Evolutionary conservation across 2,888 invertebrate genomes (phyloP), one percentile per base, ranked within the genome.

Genomic region (Chloroclystis v-ata): DNA sequence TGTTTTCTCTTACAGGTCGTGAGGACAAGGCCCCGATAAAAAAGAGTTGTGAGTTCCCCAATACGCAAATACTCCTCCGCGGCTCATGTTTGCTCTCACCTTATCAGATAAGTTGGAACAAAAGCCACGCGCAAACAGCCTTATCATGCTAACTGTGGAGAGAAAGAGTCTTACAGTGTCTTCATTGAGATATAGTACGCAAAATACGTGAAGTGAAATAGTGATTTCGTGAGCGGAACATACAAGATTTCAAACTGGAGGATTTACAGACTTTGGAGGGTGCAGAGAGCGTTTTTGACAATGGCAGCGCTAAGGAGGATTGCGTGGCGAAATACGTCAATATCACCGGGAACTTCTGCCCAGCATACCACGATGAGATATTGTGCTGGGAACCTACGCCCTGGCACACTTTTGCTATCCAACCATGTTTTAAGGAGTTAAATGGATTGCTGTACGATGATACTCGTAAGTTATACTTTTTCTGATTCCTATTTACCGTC

Each of bases 351-450:
- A 69, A 66, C 43, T 76, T 69, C 71, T 95, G 95, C 69, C 90
- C 90, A 46, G 90, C 92, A 28, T 90, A 90, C 59, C 94, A 92
- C 87, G 96, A 96, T 69, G 90, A 91, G 2, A 82, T 95, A 47
- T 85, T 95, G 26, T 97, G 96, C 75, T 97, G 96, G 97, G 95
- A 95, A 8, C 90, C 92, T 1, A 95, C 96, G 1, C 88, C 90
- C 0, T 90, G 91, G 52, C 93, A 92, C 55, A 90, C 91, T 0
- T 75, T 91, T 39, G 93, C 94, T 1, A 83, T 91, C 16, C 90
- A 95, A 57, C 91, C 92, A 37, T 97, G 97, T 75, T 94, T 96
- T 68, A 91, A 91, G 37, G 93, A 95, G 65, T 88, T 96, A 47
- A 90, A 92, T 59, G 94, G 94, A 49, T 91, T 95, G 47, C 90